Evolutionary conservation across 1,140 invertebrate genomes (phyloP).

Genomic region (Agraylea sexmaculata): DNA sequence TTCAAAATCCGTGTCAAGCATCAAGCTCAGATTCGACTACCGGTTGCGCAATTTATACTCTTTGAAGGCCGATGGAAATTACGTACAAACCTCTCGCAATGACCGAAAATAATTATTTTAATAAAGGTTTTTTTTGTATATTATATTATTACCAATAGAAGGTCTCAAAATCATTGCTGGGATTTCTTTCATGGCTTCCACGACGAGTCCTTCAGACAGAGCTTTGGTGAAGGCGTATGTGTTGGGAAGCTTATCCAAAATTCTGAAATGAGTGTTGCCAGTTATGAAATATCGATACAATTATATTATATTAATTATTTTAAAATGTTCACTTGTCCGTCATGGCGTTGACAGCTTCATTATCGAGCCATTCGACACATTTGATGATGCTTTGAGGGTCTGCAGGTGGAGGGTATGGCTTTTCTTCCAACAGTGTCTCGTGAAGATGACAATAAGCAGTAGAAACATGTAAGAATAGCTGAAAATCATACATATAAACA

Average conservation of each 20-base stretch:
- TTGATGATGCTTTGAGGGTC: conserved; percentile 84
- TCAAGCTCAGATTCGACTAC: too few relatives aligned
- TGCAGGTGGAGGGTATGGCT: conserved; percentile 71
- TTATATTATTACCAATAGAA: conserved; percentile 59
- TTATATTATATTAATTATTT: neutral
- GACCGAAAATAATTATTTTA: too few relatives aligned
- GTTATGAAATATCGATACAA: conserved; percentile 7
- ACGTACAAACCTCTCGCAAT: too few relatives aligned
- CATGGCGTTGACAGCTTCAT: conserved; percentile 60
- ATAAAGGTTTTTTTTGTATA: neutral
- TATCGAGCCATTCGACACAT: conserved; percentile 76
- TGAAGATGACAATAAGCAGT: conserved; percentile 52
- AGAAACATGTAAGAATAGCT: conserved; percentile 47
- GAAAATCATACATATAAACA: too few relatives aligned
- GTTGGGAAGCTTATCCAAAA: conserved; percentile 75
- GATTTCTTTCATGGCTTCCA: conserved; percentile 61
- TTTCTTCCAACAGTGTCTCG: conserved; percentile 54
- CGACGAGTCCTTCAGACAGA: conserved; percentile 67
- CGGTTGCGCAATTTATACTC: too few relatives aligned
- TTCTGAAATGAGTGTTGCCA: conserved; percentile 32
- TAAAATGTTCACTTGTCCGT: conserved; percentile 46
- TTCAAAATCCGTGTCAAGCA: too few relatives aligned
- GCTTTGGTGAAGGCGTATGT: conserved; percentile 90
- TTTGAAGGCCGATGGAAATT: too few relatives aligned
- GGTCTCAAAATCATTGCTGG: conserved; percentile 82